These are phyloP conservation scores for Epinephelus fuscoguttatus DNA, from an alignment of 2,113 vertebrate genomes.

Conservation along the genomic window DNA sequence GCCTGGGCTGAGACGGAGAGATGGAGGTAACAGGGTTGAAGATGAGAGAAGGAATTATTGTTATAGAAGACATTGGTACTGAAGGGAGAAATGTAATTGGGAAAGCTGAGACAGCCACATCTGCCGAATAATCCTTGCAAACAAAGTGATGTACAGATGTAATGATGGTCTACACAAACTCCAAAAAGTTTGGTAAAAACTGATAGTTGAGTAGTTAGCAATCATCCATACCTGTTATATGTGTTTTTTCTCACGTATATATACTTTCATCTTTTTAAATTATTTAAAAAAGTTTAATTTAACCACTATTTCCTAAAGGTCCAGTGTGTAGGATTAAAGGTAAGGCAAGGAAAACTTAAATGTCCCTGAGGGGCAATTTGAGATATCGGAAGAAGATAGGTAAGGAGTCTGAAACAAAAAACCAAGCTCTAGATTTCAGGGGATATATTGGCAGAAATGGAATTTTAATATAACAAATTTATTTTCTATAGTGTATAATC, in stretches of 20 bases:
- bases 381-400: no score
- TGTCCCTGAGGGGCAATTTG: no score
- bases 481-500: no score
- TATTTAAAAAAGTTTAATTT: no score
- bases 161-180: neutral
- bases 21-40: neutral
- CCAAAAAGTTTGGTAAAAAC: neutral
- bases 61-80: neutral
- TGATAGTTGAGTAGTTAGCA: neutral
- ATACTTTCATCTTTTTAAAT: neutral
- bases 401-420: no score
- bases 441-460: no score
- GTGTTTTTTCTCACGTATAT: neutral
- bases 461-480: no score
- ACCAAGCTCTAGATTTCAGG: no score
- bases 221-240: neutral
- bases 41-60: neutral
- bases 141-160: neutral
- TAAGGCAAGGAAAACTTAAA: no score
- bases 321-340: no score
- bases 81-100: neutral
- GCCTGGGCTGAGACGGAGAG: neutral
- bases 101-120: neutral
- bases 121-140: neutral
- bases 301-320: neutral